phyloP scores from a whole-genome alignment of 1,140 invertebrate genomes.

The Pseudomyrmex sp. region DNA sequence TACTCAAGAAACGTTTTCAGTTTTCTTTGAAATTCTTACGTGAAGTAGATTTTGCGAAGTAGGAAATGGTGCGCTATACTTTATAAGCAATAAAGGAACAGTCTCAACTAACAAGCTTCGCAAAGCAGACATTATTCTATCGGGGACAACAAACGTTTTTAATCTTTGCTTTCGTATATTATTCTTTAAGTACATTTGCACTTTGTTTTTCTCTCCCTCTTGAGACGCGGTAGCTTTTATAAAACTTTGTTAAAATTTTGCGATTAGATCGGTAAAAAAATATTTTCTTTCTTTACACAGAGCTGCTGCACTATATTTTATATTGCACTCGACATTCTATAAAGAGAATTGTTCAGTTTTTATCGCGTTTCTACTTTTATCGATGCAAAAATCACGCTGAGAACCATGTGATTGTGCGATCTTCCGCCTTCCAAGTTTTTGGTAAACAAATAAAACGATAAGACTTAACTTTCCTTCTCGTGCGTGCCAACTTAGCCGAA shows the following conservation, averaged over 20 bases:
- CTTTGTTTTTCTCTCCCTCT: too few species aligned
- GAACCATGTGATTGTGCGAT: neutral
- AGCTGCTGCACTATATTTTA: too few species aligned
- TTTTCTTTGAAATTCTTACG: constrained; percentile 25
- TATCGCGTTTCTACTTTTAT: constrained; percentile 10
- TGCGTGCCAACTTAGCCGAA: constrained; percentile 1
- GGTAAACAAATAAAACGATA: constrained; percentile 3
- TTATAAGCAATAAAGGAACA: constrained; percentile 2
- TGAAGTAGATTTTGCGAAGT: neutral
- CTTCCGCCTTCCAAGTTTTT: neutral
- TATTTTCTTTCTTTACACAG: too few species aligned
- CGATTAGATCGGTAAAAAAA: too few species aligned
- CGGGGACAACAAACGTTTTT: neutral
- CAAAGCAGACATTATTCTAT: neutral
- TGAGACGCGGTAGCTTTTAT: too few species aligned
- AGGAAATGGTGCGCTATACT: neutral
- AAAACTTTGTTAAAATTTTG: too few species aligned
- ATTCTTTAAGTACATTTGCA: too few species aligned
- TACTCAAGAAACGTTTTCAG: constrained; percentile 30
- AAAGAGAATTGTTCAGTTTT: neutral
- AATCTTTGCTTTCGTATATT: neutral
- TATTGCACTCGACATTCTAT: neutral
- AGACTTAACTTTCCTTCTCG: constrained; percentile 38
- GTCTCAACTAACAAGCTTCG: neutral
- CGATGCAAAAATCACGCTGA: constrained; percentile 3